Percentiles rank a stretch among this genome's conserved stretches.
These are phyloP conservation scores for Temnothorax rugatulus DNA, from an alignment of 2,888 invertebrate species.

Conservation along the genomic window DNA sequence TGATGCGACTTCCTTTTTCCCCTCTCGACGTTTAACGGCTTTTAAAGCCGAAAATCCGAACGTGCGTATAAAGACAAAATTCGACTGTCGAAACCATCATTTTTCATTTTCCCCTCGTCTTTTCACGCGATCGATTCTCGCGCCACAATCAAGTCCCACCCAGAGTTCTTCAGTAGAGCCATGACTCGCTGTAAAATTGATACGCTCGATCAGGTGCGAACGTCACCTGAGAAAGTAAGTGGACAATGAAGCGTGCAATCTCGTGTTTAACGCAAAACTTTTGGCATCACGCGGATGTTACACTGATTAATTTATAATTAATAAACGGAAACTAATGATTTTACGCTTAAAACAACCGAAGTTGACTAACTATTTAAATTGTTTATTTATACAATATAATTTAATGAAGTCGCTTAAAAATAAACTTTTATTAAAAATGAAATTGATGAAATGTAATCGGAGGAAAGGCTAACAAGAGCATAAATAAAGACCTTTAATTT, in stretches of 20 bases:
- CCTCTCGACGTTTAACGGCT: slow-evolving; percentile 81
- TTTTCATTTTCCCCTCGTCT: slow-evolving; percentile 76
- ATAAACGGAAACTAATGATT: background rate
- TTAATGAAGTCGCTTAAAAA: no score
- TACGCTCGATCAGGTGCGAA: slow-evolving; percentile 60
- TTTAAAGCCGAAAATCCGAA: slow-evolving; percentile 73
- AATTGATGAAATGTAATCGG: background rate
- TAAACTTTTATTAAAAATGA: background rate
- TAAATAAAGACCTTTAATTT: background rate
- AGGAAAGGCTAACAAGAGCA: background rate
- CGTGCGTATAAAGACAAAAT: slow-evolving; percentile 59
- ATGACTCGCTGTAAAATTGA: slow-evolving; percentile 72
- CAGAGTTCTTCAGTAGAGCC: slow-evolving; percentile 51
- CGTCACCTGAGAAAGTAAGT: slow-evolving; percentile 57
- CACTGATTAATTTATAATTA: slow-evolving; percentile 16
- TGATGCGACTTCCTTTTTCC: slow-evolving; percentile 65
- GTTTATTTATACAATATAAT: background rate
- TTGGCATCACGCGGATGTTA: background rate
- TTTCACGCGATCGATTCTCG: slow-evolving; percentile 76
- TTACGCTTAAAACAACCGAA: background rate
- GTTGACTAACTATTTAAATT: background rate
- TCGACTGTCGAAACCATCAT: slow-evolving; percentile 71
- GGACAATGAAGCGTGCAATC: slow-evolving; percentile 42
- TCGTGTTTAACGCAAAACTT: slow-evolving; percentile 51
- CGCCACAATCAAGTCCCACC: slow-evolving; percentile 75